Percentiles rank a stretch among this genome's conserved stretches.
These are phyloP conservation scores for Sicus ferrugineus DNA, from an alignment of 2,888 invertebrate species.

Conservation along the genomic window DNA sequence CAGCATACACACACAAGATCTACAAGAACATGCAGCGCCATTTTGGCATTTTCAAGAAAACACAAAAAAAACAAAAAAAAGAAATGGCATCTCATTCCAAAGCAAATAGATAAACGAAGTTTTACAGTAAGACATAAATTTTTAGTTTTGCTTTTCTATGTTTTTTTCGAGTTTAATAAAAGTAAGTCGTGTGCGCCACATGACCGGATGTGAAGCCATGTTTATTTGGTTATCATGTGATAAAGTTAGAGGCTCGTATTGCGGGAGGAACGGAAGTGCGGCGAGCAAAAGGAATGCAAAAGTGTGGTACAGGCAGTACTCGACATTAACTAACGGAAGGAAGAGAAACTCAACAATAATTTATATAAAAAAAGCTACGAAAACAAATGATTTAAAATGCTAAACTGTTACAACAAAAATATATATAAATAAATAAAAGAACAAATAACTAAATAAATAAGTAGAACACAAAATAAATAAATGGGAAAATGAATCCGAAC, in stretches of 20 bases:
- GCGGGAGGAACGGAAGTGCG: not conserved
- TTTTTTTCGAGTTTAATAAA: not conserved
- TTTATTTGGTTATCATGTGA: constrained; percentile 1
- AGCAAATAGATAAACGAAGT: too few species aligned
- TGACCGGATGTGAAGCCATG: constrained; percentile 25
- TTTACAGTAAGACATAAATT: too few species aligned
- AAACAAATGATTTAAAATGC: not conserved
- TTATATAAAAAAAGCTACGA: not conserved
- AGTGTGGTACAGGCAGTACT: not conserved
- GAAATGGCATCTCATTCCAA: too few species aligned
- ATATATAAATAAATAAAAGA: not conserved
- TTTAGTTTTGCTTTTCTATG: constrained; percentile 1
- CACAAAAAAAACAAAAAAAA: constrained; percentile 7
- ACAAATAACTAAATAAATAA: not conserved
- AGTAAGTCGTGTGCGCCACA: too few species aligned
- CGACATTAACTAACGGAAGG: not conserved
- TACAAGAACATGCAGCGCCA: too few species aligned
- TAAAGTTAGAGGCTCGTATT: not conserved
- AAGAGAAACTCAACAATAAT: not conserved
- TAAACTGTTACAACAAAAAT: not conserved
- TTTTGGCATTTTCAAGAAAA: constrained; percentile 11
- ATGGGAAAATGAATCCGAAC: not conserved
- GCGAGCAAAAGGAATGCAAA: not conserved
- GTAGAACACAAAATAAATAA: not conserved
- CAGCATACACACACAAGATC: too few species aligned